These are phyloP conservation scores for Penaeus indicus DNA, from an alignment of 1,140 invertebrate species.

Conservation along the genomic window DNA sequence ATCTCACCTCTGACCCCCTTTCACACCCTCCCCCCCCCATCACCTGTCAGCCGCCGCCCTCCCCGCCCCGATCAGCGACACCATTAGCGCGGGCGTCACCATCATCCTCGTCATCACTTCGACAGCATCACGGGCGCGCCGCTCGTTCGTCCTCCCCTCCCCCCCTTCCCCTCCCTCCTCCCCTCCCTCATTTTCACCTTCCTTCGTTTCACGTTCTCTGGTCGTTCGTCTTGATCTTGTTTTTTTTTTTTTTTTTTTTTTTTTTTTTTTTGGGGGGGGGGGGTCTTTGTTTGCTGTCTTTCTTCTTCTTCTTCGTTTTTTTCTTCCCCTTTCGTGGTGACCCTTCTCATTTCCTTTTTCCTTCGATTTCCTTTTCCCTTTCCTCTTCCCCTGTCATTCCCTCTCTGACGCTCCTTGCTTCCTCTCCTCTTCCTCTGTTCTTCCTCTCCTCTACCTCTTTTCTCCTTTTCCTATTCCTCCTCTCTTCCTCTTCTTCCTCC, in stretches of 20 bases:
- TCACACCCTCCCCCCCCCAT: not conserved
- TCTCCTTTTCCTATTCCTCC: not conserved
- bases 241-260: not conserved
- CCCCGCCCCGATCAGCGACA: not conserved
- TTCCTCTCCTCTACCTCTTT: not conserved
- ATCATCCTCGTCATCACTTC: too few species aligned
- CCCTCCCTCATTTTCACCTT: not conserved
- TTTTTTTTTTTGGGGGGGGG: not conserved
- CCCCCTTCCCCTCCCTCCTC: not conserved
- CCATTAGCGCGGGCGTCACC: not conserved
- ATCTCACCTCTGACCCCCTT: not conserved
- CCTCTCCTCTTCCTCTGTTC: not conserved
- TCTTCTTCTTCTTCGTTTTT: not conserved
- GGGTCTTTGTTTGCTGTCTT: not conserved
- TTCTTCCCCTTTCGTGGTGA: not conserved
- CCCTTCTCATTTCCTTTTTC: not conserved
- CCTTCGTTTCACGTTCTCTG: not conserved
- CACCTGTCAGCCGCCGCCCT: not conserved
- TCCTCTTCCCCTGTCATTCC: not conserved
- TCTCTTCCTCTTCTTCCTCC: not conserved
- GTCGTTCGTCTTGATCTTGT: not conserved
- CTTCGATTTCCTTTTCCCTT: not conserved
- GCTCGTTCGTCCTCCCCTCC: not conserved
- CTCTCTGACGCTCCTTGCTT: not conserved
- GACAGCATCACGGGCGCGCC: too few species aligned